phyloP scores from a whole-genome alignment of 2,113 vertebrate genomes.

The Cavia aperea region DNA sequence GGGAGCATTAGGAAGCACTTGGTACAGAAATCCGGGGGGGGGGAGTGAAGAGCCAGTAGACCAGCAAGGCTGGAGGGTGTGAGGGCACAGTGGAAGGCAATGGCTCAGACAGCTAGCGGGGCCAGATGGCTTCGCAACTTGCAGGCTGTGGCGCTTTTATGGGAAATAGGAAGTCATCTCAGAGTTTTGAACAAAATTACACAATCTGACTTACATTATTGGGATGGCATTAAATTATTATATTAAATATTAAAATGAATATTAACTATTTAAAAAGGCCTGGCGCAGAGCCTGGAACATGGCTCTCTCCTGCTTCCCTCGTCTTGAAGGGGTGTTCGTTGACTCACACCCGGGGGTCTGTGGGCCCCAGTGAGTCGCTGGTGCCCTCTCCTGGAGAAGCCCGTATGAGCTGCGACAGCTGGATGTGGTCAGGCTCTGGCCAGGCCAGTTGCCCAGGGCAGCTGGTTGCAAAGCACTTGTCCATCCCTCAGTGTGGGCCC shows the following conservation, averaged over 20 bases:
- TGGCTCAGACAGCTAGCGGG: background rate
- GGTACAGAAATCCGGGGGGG: background rate
- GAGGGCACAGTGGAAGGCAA: background rate
- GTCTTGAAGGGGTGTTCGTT: background rate
- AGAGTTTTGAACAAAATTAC: constrained; percentile 38
- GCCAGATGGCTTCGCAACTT: background rate
- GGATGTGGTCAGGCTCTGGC: background rate
- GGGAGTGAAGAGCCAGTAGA: background rate
- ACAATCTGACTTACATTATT: constrained; percentile 47
- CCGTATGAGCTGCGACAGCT: background rate
- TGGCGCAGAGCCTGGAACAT: constrained; percentile 43
- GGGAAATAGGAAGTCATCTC: constrained; percentile 34
- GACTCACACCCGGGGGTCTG: background rate
- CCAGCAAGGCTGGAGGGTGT: background rate
- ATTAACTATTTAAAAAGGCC: constrained; percentile 68
- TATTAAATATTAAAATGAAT: constrained; percentile 68
- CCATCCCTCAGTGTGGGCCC: constrained; percentile 48
- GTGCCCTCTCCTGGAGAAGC: constrained; percentile 61
- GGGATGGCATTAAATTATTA: constrained; percentile 63
- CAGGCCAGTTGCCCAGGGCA: background rate
- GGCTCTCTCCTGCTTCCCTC: background rate
- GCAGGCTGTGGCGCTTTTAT: background rate
- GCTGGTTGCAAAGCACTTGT: constrained; percentile 46
- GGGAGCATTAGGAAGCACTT: background rate
- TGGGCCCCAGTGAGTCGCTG: background rate